Base-by-base conservation (phyloP, 1,140 invertebrate genomes). In the Drosophila mojavensis region DNA sequence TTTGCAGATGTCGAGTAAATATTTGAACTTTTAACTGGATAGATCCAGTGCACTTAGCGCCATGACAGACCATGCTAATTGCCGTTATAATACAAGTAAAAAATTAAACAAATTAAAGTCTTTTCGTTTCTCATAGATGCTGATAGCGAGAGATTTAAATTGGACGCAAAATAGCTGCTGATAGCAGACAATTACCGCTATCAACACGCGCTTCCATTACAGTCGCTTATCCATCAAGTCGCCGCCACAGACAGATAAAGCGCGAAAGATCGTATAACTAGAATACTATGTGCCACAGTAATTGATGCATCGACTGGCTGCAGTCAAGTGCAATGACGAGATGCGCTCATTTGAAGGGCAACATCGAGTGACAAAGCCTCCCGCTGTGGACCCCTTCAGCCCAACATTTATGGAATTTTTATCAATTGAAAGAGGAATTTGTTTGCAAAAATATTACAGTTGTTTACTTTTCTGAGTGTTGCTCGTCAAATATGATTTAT, bases 1-100 rank as follows among this genome's bases (percentile, higher is more conserved):
- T 68, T 77, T 74, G 54, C 53, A 51, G 47, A 48, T 24, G 61
- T 24, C 65, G 43, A 55, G 39, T 36, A 58, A 73, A 72, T 54
- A 78, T 53, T 51, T 17, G 70, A 51, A 62, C 72, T 75, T 83
- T 85, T 78, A 88, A 88, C 83, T 88, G 83, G 83, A 80, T 80
- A 71, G 66, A 88, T 89, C 83, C 84, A 88, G 83, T 84, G 84
- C 84, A 75, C 80, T 88, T 88, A 80, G 78, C 81, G 84, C 74
- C 73, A 69, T 54, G 64, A 30, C 39, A 70, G 84, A 70, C 15
- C 20, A 58, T 75, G 80, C 48, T 75, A 82, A 79, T 77, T 50
- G 58, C 53, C 60, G 58, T 54, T 53, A 76, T 61, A 58, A 77
- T 79, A 62, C 51, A 26, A 47, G 48, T 59, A 28, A 53, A 54